Conservation (phyloP, 2,888 invertebrate genomes). For the Sarcophaga variegata region DNA sequence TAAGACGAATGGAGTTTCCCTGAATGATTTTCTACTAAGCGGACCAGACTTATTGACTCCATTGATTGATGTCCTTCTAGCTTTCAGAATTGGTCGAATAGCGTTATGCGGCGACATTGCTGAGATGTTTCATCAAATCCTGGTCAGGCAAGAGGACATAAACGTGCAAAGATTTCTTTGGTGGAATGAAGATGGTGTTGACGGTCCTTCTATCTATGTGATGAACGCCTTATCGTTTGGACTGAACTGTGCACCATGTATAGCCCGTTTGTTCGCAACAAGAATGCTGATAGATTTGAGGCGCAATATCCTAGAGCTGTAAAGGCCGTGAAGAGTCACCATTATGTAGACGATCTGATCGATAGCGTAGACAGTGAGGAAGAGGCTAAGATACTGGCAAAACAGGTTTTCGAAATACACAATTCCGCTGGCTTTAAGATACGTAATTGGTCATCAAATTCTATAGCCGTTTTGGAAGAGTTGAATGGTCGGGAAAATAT, state of each 20-base stretch:
- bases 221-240: constrained; percentile 63
- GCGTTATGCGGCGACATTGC: constrained; percentile 56
- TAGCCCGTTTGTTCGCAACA: constrained; percentile 56
- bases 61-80: constrained; percentile 4
- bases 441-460: constrained; percentile 46
- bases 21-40: constrained; percentile 38
- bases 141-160: constrained; percentile 29
- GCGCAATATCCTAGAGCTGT: constrained; percentile 3
- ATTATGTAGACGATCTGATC: constrained; percentile 45
- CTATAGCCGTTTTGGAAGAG: not conserved
- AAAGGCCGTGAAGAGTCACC: constrained; percentile 6
- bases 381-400: constrained; percentile 8
- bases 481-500: not conserved
- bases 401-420: constrained; percentile 22
- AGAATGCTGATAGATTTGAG: constrained; percentile 23
- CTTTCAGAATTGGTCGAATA: constrained; percentile 20
- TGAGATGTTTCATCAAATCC: constrained; percentile 63
- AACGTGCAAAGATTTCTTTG: constrained; percentile 61
- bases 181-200: constrained; percentile 47
- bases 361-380: constrained; percentile 28
- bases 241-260: constrained; percentile 59
- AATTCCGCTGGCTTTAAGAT: constrained; percentile 27
- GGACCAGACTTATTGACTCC: constrained; percentile 33
- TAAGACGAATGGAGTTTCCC: constrained; percentile 5
- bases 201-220: constrained; percentile 43